Percentiles rank a stretch among this genome's conserved stretches.
Evolutionary conservation across 2,888 invertebrate genomes (phyloP).

Genomic region (Acleris literana): DNA sequence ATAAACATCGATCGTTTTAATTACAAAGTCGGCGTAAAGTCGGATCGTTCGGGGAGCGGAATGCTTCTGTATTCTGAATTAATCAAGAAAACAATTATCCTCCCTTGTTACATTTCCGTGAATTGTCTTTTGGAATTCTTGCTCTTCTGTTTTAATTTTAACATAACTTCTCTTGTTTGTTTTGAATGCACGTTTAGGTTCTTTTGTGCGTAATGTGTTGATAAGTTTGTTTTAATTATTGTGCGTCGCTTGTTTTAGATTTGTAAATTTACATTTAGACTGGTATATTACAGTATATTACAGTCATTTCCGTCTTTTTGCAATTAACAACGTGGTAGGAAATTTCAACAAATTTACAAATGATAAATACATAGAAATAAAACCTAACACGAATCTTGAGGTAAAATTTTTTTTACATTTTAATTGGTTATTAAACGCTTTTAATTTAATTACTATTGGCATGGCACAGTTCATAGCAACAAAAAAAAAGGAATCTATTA

Average conservation of each 20-base stretch:
- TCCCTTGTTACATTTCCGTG: constrained; percentile 58
- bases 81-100: constrained; percentile 75
- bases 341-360: no score
- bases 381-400: no score
- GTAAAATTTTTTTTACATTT: no score
- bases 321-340: no score
- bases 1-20: constrained; percentile 32
- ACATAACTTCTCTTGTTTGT: constrained; percentile 28
- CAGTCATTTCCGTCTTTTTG: no score
- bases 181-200: constrained; percentile 26
- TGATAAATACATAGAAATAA: no score
- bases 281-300: no score
- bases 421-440: no score
- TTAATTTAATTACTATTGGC: no score
- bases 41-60: constrained; percentile 41
- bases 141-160: constrained; percentile 41
- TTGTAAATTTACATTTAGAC: constrained; percentile 19
- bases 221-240: constrained; percentile 16
- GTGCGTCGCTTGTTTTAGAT: constrained; percentile 1
- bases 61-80: constrained; percentile 60
- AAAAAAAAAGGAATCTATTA: no score
- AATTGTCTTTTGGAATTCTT: constrained; percentile 50
- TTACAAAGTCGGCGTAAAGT: constrained; percentile 32
- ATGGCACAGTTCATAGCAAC: no score
- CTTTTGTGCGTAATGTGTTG: constrained; percentile 30